Evolutionary conservation across 2,888 invertebrate species (phyloP), one percentile per base, ranked within the genome.

Genomic region (Catocala nupta): DNA sequence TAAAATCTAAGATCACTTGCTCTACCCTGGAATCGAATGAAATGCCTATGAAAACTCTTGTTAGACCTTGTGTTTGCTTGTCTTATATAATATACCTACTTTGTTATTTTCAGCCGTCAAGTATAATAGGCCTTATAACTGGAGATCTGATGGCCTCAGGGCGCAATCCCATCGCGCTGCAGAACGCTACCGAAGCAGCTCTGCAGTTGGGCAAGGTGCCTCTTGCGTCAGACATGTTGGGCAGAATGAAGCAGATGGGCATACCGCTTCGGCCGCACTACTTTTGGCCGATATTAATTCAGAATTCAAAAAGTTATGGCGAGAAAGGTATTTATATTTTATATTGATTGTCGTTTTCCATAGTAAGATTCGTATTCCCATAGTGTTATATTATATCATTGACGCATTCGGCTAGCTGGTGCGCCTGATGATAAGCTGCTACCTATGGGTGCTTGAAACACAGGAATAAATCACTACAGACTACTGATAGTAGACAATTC

Each of bases 261-360:
- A 74, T 94, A 70, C 84, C 90, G 0, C 12, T 95, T 5, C 90
- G 96, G 12, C 92, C 96, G 0, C 96, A 96, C 73, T 96, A 95
- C 80, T 96, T 96, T 80, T 96, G 96, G 96, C 96, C 96, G 0
- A 84, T 96, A 55, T 64, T 96, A 51, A 55, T 96, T 16, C 88
- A 94, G 1, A 89, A 88, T 8, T 91, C 93, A 0, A 90, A 89
- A 53, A 86, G 83, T 25, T 88, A 91, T 59, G 96, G 96, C 0
- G 96, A 96, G 70, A 89, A 87, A 80, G 95, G 95, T 95, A 77
- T 25, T 25, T 3, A 1, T 3, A 25, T 25, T 1, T 3, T 25
- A 25, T 1, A 25, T 25, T 25, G 25, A 25, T 25, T 25, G 25
- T 25, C 4, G 3, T 25, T 25, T 25, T 25, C 25, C 25, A 25